A percentile compares a stretch with the other conserved stretches of the same genome.
Evolutionary conservation across 1,140 invertebrate genomes (phyloP).

Genomic region (Cyclargus thomasi): DNA sequence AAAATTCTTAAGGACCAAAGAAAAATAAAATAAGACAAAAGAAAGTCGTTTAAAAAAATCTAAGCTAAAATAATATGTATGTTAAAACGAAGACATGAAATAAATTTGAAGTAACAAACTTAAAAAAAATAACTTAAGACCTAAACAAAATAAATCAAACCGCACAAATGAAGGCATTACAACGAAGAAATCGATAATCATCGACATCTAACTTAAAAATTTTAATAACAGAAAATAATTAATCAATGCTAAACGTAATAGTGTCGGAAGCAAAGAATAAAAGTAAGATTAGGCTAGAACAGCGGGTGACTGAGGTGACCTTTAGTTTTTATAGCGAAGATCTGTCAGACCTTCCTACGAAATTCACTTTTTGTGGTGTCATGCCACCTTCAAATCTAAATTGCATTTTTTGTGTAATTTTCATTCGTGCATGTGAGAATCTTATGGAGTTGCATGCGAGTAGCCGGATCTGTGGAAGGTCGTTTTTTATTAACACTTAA

Average conservation of each 20-base stretch:
- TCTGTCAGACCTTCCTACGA: constrained; percentile 10
- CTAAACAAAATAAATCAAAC: not conserved
- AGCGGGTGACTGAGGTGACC: constrained; percentile 8
- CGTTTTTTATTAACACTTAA: not conserved
- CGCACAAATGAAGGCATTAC: not conserved
- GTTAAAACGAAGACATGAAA: no score
- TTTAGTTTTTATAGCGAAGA: not conserved
- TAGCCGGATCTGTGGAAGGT: not conserved
- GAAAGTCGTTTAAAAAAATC: no score
- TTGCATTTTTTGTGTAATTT: constrained; percentile 13
- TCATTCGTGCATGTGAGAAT: not conserved
- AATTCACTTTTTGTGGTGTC: constrained; percentile 5
- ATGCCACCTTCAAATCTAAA: constrained; percentile 14
- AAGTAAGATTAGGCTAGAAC: constrained; percentile 3
- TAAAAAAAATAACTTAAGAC: no score
- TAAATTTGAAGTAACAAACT: no score
- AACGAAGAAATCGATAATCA: not conserved
- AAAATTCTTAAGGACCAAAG: no score
- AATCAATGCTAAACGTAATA: not conserved
- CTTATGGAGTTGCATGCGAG: not conserved
- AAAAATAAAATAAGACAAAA: no score
- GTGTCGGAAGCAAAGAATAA: not conserved
- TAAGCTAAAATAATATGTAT: no score
- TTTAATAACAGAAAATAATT: not conserved
- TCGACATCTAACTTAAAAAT: not conserved